These are phyloP conservation scores for Zaprionus tsacasi DNA, from an alignment of 1,140 invertebrate genomes.

Conservation along the genomic window DNA sequence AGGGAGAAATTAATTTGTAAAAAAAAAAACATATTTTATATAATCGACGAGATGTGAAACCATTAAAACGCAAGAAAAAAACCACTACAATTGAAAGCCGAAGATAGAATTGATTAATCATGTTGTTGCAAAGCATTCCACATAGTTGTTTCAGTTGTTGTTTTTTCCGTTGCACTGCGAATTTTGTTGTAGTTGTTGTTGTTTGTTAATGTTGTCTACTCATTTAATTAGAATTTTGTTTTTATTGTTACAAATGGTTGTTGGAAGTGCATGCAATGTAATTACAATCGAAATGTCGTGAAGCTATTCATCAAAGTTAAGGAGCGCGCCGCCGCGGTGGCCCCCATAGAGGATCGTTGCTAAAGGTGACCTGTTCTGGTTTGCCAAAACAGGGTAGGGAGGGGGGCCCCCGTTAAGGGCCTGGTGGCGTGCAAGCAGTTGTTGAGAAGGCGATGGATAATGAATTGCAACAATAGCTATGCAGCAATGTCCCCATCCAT, in stretches of 20 bases:
- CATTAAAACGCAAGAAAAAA: conserved; percentile 13
- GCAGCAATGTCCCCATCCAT: background rate
- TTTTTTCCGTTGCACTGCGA: conserved; percentile 5
- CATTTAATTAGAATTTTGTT: conserved; percentile 30
- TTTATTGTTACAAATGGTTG: conserved; percentile 44
- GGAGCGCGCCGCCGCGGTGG: background rate
- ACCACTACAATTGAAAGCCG: conserved; percentile 45
- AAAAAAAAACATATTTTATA: background rate
- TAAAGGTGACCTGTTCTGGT: background rate
- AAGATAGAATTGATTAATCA: conserved; percentile 28
- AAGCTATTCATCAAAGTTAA: conserved; percentile 31
- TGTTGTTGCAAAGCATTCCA: conserved; percentile 19
- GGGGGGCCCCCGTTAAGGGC: too few relatives aligned
- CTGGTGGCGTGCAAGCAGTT: background rate
- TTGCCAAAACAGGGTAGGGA: background rate
- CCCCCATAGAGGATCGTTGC: background rate
- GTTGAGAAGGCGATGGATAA: background rate
- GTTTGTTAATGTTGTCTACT: conserved; percentile 3
- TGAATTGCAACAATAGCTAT: background rate
- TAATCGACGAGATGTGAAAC: conserved; percentile 6
- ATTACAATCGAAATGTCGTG: conserved; percentile 41
- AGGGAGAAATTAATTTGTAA: background rate
- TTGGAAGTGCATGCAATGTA: conserved; percentile 38
- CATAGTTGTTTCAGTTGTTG: conserved; percentile 1
- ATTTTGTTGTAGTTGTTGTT: conserved; percentile 7